Base-by-base conservation (phyloP, 2,888 invertebrate species). In the Strigamia maritima region DNA sequence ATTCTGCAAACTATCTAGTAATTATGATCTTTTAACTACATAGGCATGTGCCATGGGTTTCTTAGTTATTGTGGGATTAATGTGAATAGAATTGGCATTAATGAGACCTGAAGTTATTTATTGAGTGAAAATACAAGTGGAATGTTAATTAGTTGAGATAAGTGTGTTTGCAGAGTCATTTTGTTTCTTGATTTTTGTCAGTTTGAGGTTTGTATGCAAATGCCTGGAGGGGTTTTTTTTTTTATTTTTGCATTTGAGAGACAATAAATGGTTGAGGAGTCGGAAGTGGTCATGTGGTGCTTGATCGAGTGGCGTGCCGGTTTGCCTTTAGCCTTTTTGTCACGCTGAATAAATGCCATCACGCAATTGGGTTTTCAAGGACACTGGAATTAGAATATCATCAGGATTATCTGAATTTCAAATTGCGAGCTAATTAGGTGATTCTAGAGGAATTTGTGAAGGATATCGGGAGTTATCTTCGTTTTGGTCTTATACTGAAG, bases 211-310 rank as follows among this genome's bases (percentile, higher is more conserved):
- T n/a, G n/a, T n/a, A n/a, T n/a, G n/a, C n/a, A n/a, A n/a, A n/a
- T 31, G 31, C 6, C 6, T 6, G 31, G 31, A 31, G n/a, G n/a
- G 31, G 3, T 31, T 31, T 31, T 31, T 2, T 2, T 2, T 31
- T 31, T 2, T 2, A 6, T 31, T 31, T 31, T 31, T 31, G 31
- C 31, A 31, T 31, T 31, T 31, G 31, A 31, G 3, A 16, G 19
- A n/a, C 49, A 6, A 6, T 65, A 65, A 65, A 24, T 65, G 24
- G 65, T 65, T 2, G 28, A 65, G 28, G 12, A 26, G 24, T 65
- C 65, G 65, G 65, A 65, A 65, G 65, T 65, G 65, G 65, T 65
- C 65, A 10, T 65, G 65, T 16, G 65, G 65, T 14, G 60, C 40
- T 19, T 19, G 65, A 28, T 65, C 6, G 65, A 26, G 65, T 65